Conservation (phyloP, 2,113 vertebrate species). For the Apteryx mantelli region DNA sequence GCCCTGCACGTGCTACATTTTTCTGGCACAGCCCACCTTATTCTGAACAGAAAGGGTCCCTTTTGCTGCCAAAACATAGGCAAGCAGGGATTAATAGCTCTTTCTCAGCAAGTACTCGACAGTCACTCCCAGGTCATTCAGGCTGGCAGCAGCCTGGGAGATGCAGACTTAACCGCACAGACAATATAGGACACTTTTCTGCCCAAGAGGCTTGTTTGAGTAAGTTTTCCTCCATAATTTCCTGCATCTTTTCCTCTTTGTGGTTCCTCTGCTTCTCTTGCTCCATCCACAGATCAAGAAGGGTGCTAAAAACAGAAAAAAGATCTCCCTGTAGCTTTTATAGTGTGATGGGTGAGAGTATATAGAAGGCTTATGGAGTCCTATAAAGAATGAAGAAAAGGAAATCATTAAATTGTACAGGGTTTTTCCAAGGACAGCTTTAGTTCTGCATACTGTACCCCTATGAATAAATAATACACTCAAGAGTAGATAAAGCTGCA, state of each 20-base stretch:
- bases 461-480: not conserved
- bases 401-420: not conserved
- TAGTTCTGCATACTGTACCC: not conserved
- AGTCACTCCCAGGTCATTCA: not conserved
- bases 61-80: not conserved
- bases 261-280: not conserved
- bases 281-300: not conserved
- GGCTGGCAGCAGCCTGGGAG: not conserved
- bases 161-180: not conserved
- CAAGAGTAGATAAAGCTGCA: not conserved
- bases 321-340: not conserved
- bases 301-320: not conserved
- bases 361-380: not conserved
- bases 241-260: not conserved
- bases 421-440: not conserved
- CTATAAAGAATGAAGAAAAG: not conserved
- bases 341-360: not conserved
- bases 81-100: not conserved
- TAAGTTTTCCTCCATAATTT: not conserved
- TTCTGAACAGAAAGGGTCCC: not conserved
- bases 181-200: not conserved
- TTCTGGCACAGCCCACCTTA: accelerated
- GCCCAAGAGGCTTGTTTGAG: not conserved
- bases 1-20: not conserved
- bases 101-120: not conserved